phyloP scores from a whole-genome alignment of 1,140 invertebrate genomes.

The Heliothis virescens region DNA sequence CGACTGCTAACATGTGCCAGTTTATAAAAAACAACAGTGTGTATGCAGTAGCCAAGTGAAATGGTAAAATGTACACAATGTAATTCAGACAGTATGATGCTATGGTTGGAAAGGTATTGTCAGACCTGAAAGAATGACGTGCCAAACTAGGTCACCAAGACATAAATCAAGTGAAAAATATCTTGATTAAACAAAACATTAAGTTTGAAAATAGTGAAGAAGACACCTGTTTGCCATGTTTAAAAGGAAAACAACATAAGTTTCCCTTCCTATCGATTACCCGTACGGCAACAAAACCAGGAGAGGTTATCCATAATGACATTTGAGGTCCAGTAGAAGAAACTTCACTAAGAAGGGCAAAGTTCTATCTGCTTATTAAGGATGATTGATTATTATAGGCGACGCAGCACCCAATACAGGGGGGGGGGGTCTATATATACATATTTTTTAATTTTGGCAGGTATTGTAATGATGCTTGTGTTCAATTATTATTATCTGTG shows the following conservation, averaged over 20 bases:
- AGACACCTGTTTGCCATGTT: slow-evolving; percentile 27
- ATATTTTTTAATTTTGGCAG: no score
- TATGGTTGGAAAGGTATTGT: slow-evolving; percentile 30
- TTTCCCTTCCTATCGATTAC: slow-evolving; percentile 47
- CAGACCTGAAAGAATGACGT: slow-evolving; percentile 46
- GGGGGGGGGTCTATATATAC: no score
- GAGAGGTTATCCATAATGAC: no score
- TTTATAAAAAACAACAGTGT: background rate
- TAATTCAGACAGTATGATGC: background rate
- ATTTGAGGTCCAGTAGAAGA: no score
- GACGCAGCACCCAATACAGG: no score
- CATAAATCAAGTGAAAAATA: slow-evolving; percentile 50
- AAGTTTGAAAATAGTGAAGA: slow-evolving; percentile 30
- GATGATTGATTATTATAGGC: no score
- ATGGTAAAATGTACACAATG: background rate
- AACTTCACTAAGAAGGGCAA: no score
- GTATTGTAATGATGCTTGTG: no score
- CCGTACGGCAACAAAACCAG: no score
- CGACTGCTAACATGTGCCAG: slow-evolving; percentile 2
- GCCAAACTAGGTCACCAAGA: slow-evolving; percentile 46
- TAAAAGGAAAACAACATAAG: slow-evolving; percentile 67
- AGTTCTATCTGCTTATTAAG: no score
- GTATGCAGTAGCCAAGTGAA: background rate
- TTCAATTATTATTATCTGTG: no score
- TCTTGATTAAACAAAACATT: slow-evolving; percentile 40